Evolutionary conservation across 2,113 vertebrate species (phyloP), one percentile per base, ranked within the genome.

Genomic region (Ploceus nigricollis): DNA sequence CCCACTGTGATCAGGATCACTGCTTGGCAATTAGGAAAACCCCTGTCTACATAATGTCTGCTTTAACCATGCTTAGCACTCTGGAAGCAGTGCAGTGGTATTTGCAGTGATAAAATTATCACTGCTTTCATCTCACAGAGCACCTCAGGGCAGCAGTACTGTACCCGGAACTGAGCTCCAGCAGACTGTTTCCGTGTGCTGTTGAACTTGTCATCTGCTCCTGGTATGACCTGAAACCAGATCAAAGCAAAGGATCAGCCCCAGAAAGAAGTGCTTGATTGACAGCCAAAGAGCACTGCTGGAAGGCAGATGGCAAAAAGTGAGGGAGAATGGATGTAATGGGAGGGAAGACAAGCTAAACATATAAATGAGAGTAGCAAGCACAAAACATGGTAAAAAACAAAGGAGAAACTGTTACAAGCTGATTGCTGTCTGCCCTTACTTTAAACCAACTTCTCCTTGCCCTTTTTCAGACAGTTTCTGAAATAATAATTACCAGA

Each of bases 81-180:
- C 56, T 33, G 37, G 23, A 71, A 83, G 61, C 21, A 57, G 35
- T 9, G 31, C 82, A 57, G 70, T 35, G 83, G 13, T 44, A 37
- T 22, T 18, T 33, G 61, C 37, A 68, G 72, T 10, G 63, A 28
- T 15, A 37, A 58, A 77, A 56, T 56, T 23, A 66, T n/a, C 64
- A 40, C 33, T 44, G 37, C 51, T 47, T 13, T n/a, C 19, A 66
- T 83, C 44, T 70, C 51, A 47, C 1, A 1, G 42, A 45, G 27
- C 48, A 65, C 47, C 35, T 28, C 44, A 45, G n/a, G 54, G 53
- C 53, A 84, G 75, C 11, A 30, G 23, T 31, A 50, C 39, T 53
- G n/a, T 97, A 98, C 98, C 98, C 97, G 98, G 72, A 98, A 98
- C 64, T 98, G 98, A 27, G 98, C 97, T 82, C 98, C 98, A 2